Percentiles rank a stretch among this genome's conserved stretches.
Conservation (phyloP, 2,888 invertebrate genomes). For the Rhabditoides inermis region DNA sequence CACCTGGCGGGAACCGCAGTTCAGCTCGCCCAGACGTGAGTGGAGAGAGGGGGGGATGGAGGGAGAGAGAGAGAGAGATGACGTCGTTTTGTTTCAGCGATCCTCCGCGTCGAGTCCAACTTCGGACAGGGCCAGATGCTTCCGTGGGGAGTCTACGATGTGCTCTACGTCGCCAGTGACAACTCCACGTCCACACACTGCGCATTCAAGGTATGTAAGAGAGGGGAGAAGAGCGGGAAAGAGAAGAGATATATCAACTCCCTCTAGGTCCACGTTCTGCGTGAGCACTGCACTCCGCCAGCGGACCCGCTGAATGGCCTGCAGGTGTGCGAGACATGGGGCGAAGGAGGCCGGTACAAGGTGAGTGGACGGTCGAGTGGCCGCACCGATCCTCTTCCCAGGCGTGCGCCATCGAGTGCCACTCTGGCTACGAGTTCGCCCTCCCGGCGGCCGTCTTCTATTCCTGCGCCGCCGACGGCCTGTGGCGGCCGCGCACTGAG, state of each 20-base stretch:
- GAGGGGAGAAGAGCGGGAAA: too few relatives aligned
- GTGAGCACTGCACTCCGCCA: conserved; percentile 81
- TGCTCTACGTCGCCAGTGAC: conserved; percentile 50
- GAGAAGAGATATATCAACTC: too few relatives aligned
- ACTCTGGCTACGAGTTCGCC: conserved; percentile 63
- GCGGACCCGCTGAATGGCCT: conserved; percentile 81
- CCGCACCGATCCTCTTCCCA: conserved; percentile 23
- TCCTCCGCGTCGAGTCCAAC: conserved; percentile 44
- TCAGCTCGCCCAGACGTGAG: conserved; percentile 22
- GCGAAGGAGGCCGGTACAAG: conserved; percentile 68
- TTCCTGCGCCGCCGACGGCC: conserved; percentile 93
- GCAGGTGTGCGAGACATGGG: conserved; percentile 88
- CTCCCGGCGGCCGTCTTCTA: conserved; percentile 90
- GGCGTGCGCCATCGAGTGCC: conserved; percentile 70
- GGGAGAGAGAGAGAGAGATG: too few relatives aligned
- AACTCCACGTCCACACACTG: conserved; percentile 44
- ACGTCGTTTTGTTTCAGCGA: too few relatives aligned
- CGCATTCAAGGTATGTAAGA: conserved; percentile 36
- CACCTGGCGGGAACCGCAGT: conserved; percentile 46
- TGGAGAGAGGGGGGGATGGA: too few relatives aligned
- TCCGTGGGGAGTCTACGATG: conserved; percentile 49
- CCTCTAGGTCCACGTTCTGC: conserved; percentile 58
- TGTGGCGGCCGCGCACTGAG: conserved; percentile 71
- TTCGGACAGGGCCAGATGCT: conserved; percentile 48
- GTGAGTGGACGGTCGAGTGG: conserved; percentile 2